Percentiles rank a stretch among this genome's conserved stretches.
Evolutionary conservation across 1,140 invertebrate species (phyloP).

Genomic region (Oryctes rhinoceros): DNA sequence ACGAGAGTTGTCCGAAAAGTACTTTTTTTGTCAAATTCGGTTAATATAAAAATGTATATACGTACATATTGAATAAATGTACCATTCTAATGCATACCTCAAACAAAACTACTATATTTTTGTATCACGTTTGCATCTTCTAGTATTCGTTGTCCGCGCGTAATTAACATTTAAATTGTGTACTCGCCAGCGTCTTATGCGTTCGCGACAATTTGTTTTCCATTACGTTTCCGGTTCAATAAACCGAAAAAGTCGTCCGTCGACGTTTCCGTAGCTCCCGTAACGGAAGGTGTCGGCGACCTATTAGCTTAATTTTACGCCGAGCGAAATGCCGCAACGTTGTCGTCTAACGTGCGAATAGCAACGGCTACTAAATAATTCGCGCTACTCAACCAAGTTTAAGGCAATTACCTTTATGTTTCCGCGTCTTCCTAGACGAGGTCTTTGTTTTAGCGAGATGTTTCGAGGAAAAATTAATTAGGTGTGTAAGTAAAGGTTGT

Average conservation of each 20-base stretch:
- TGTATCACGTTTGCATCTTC: no score
- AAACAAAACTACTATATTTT: neutral
- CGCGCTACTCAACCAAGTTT: conserved; percentile 10
- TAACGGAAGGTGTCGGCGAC: conserved; percentile 34
- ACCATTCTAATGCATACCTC: neutral
- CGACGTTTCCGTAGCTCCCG: conserved; percentile 1
- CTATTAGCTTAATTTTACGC: conserved; percentile 9
- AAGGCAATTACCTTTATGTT: neutral
- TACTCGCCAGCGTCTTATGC: neutral
- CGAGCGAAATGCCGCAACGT: conserved; percentile 13
- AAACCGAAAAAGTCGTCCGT: conserved; percentile 33
- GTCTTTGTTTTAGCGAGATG: no score
- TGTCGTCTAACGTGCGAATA: conserved; percentile 2
- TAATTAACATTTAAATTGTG: neutral
- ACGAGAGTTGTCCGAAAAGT: no score
- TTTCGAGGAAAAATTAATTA: no score
- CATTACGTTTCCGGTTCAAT: neutral
- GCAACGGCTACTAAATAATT: neutral
- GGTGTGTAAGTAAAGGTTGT: no score
- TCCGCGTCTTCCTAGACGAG: neutral
- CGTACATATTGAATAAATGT: no score
- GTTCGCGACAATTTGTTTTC: neutral
- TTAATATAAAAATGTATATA: no score
- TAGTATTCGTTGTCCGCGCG: no score
- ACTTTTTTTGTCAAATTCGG: no score